phyloP scores from a whole-genome alignment of 2,113 vertebrate genomes.

The Numenius arquata region DNA sequence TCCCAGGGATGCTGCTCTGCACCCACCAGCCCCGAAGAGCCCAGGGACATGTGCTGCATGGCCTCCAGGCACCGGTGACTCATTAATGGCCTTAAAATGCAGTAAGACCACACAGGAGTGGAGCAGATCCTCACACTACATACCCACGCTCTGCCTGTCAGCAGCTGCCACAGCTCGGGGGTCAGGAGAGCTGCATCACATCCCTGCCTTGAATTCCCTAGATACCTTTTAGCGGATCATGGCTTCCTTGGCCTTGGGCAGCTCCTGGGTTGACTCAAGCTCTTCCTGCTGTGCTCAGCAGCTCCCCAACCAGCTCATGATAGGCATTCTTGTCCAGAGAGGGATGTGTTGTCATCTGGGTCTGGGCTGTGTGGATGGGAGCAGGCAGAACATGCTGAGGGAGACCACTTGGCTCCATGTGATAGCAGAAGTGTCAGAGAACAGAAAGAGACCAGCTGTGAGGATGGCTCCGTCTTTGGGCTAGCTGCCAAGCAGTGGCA shows the following conservation, averaged over 20 bases:
- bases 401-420: accelerated
- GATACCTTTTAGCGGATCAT: not conserved
- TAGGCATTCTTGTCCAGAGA: not conserved
- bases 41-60: accelerated
- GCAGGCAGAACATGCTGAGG: not conserved
- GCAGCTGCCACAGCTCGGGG: not conserved
- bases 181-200: not conserved
- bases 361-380: not conserved
- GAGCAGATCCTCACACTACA: not conserved
- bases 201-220: not conserved
- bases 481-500: not conserved
- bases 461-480: not conserved
- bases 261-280: not conserved
- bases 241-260: not conserved
- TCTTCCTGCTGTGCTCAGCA: not conserved
- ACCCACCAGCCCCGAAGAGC: not conserved
- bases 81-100: not conserved
- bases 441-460: not conserved
- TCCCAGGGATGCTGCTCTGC: not conserved
- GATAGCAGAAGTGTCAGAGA: not conserved
- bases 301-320: not conserved
- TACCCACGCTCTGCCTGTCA: not conserved
- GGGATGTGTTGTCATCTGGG: not conserved
- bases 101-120: not conserved
- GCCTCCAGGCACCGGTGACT: not conserved